Base-by-base conservation (phyloP, 1,140 invertebrate species). In the Meloidogyne chitwoodi region DNA sequence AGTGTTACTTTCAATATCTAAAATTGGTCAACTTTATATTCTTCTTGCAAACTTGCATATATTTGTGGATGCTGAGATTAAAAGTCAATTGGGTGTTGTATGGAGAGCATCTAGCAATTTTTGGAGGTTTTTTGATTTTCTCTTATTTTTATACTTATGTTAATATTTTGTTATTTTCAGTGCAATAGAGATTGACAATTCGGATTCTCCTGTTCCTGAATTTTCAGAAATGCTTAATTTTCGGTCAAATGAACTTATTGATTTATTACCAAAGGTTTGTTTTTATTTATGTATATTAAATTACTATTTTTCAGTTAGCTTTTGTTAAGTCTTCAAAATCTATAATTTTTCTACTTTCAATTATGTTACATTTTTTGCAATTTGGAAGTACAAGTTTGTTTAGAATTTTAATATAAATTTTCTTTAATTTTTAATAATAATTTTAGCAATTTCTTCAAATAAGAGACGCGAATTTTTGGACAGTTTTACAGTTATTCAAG, bases 51-150 rank as follows among this genome's bases (percentile, higher is more conserved):
- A 73, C 16, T 34, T 73, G 14, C 41, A 63, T 34, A 11, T 73
- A n/a, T 63, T 73, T 38, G 24, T 73, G 56, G 56, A 73, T 63
- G 71, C 71, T 22, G 71, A 73, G 12, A 24, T 34, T 63, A 56
- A 73, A 27, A 61, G 41, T 64, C 71, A 73, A 61, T 63, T 73
- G 26, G 71, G 71, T 31, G 38, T 64, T 56, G 48, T 73, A n/a
- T 34, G 64, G 22, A 56, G 3, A 16, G 48, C 71, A 12, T 19
- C 19, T 3, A 56, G 12, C 48, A 56, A 56, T n/a, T 56, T 56
- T 56, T 56, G 48, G 48, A 56, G 48, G 48, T 56, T 56, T 56
- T 22, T 56, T 56, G 0, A 56, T 56, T n/a, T 56, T n/a, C 6
- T 56, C 2, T 56, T 56, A 56, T 56, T 56, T 56, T 48, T 5